Percentiles rank a stretch among this genome's conserved stretches.
phyloP scores from a whole-genome alignment of 1,140 invertebrate genomes.

The Cyphomyrmex costatus region DNA sequence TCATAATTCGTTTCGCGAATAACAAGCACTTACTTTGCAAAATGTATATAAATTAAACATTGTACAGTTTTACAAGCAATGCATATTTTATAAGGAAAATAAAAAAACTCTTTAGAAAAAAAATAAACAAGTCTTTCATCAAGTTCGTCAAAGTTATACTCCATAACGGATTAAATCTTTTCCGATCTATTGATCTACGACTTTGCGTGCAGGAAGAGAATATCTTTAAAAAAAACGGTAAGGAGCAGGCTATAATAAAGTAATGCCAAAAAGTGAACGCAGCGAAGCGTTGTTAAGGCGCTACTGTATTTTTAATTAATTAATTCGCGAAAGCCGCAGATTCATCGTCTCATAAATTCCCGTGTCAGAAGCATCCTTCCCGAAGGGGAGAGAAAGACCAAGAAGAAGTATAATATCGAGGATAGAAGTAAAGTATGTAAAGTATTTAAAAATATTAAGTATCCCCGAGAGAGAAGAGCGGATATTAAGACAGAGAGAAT shows the following conservation, averaged over 20 bases:
- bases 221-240: neutral
- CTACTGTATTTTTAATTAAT: constrained; percentile 80
- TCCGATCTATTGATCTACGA: constrained; percentile 16
- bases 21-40: neutral
- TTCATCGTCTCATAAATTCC: constrained; percentile 74
- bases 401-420: constrained; percentile 10
- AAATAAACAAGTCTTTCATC: neutral
- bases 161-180: constrained; percentile 11
- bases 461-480: constrained; percentile 54
- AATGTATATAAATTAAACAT: neutral
- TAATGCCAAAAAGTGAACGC: neutral
- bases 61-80: too few species aligned
- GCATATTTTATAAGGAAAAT: too few species aligned
- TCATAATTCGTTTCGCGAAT: neutral
- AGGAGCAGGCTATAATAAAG: neutral
- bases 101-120: too few species aligned
- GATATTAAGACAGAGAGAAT: constrained; percentile 72
- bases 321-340: constrained; percentile 75
- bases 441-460: constrained; percentile 81
- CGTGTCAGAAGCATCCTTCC: constrained; percentile 45
- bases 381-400: constrained; percentile 49
- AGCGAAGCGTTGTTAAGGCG: constrained; percentile 70
- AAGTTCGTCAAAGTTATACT: neutral
- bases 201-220: neutral
- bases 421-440: constrained; percentile 55